Base-by-base conservation (phyloP, 2,113 vertebrate species). In the Lycaon pictus region DNA sequence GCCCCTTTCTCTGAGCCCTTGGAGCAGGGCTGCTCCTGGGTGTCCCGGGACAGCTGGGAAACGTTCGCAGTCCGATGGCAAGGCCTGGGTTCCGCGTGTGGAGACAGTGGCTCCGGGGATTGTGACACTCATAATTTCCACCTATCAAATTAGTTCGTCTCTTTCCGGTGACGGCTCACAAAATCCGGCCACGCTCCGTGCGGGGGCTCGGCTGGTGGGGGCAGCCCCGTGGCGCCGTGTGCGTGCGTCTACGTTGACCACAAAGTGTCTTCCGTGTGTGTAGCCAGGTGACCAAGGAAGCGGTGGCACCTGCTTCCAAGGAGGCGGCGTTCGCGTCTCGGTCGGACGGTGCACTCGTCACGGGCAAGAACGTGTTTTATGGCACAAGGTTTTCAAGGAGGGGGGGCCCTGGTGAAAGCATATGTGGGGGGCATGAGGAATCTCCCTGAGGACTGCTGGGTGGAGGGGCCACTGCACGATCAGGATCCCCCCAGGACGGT, bases 401-500 rank as follows among this genome's bases (percentile, higher is more conserved):
- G 94, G 82, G 86, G 79, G 97, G 95, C 6, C 95, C 95, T 93
- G 96, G 97, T 86, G 97, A 97, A 97, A 97, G 98, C 97, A 63
- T 97, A 95, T 93, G 84, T 83, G 95, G 96, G 96, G 93, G 91
- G 97, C 96, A 82, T 98, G 95, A 97, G 98, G 97, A 95, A 93
- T 97, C 98, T 98, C 98, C 97, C 96, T 98, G 98, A 98, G 98
- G 98, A 98, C 98, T 98, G 98, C 96, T 96, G 97, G 92, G 6
- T 94, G 86, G 98, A 98, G 98, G 98, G 97, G 97, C 98, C 97
- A 97, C 98, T 97, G 98, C 95, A 97, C 97, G 98, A 98, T 98
- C 97, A 98, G 98, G 97, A 97, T 98, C 97, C 98, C 98, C 94
- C 89, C 97, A 98, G 98, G 98, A 98, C 63, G 97, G 97, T 97